Conservation (phyloP, 2,797 vertebrate species). For the Mastacembelus armatus region DNA sequence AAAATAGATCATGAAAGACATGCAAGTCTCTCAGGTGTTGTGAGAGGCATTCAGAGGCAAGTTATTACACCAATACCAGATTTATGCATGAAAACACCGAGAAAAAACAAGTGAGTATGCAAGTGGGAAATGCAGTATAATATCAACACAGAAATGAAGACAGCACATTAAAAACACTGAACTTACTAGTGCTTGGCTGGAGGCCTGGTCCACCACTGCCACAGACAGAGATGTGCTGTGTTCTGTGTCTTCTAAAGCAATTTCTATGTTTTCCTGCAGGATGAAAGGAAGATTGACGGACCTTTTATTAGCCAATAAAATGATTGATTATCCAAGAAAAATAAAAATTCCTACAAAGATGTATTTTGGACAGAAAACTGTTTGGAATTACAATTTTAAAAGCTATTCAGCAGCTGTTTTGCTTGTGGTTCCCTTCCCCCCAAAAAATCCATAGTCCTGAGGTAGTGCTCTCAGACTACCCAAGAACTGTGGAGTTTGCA, state of each 20-base stretch:
- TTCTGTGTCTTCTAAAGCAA: constrained; percentile 91
- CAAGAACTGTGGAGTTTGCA: background rate
- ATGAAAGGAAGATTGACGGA: constrained; percentile 51
- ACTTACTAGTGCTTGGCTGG: constrained; percentile 94
- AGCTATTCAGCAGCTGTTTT: background rate
- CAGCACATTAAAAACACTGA: constrained; percentile 8
- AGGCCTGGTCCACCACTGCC: constrained; percentile 92
- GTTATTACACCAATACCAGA: background rate
- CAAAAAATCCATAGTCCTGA: background rate
- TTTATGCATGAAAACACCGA: constrained; percentile 10
- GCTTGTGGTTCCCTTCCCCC: background rate
- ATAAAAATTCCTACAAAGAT: background rate
- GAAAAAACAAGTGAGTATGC: background rate
- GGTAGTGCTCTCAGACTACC: background rate
- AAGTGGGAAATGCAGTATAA: background rate
- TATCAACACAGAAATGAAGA: constrained; percentile 21
- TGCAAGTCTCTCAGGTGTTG: constrained; percentile 11
- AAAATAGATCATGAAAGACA: constrained; percentile 49
- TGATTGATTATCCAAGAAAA: background rate
- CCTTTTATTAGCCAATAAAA: no score
- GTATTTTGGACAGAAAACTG: background rate
- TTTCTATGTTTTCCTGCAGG: constrained; percentile 93
- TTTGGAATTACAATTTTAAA: background rate
- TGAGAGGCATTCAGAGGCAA: constrained; percentile 17
- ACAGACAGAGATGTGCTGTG: constrained; percentile 87